Evolutionary conservation across 2,797 vertebrate genomes (phyloP).

Genomic region (Synanceia verrucosa): DNA sequence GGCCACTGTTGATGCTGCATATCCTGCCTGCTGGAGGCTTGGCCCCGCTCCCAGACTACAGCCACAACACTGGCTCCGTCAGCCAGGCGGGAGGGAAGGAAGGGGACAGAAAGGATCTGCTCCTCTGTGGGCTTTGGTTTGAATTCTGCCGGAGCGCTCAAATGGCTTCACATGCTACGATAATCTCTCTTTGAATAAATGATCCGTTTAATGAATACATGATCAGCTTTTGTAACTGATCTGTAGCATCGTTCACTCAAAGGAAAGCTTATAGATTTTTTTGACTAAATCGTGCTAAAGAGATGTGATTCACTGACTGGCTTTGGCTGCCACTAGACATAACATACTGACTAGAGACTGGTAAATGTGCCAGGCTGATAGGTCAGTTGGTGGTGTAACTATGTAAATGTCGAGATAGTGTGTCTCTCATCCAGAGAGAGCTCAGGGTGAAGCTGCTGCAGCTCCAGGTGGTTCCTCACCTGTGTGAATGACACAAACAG

Average conservation of each 20-base stretch:
- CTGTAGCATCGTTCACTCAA: no score
- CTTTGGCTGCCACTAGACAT: neutral
- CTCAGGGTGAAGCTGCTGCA: no score
- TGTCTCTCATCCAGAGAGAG: no score
- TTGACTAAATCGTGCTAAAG: neutral
- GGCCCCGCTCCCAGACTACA: conserved; percentile 42
- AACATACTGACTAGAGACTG: neutral
- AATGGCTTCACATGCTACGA: neutral
- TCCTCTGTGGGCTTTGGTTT: neutral
- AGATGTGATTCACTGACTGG: neutral
- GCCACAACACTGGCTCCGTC: conserved; percentile 15
- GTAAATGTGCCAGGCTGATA: neutral
- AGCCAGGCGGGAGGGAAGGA: neutral
- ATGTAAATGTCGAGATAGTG: neutral
- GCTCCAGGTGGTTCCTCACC: no score
- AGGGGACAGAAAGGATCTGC: conserved; percentile 6
- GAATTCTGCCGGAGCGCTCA: neutral
- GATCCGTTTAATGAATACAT: neutral
- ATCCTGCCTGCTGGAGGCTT: conserved; percentile 55
- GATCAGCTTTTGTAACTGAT: neutral
- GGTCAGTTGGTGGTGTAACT: neutral
- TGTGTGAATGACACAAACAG: no score
- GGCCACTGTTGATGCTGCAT: conserved; percentile 43
- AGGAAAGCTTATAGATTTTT: no score
- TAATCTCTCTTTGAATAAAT: neutral